phyloP scores from a whole-genome alignment of 2,113 vertebrate genomes.

The Petroica traversi region DNA sequence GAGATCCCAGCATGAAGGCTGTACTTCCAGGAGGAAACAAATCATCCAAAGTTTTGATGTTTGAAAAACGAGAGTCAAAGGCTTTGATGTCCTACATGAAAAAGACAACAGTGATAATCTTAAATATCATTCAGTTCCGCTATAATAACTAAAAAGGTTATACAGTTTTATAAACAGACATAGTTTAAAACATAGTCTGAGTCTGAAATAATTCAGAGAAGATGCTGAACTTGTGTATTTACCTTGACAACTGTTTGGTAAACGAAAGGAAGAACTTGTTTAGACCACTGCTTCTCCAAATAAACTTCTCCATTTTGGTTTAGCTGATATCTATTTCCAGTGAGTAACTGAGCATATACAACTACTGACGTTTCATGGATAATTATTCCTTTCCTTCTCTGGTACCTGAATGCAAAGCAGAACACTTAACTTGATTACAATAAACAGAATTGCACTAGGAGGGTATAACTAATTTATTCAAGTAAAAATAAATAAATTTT shows the following conservation, averaged over 20 bases:
- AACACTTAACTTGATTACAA: background rate
- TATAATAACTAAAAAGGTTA: background rate
- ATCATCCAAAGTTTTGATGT: slow-evolving; percentile 88
- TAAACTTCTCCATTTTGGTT: slow-evolving; percentile 86
- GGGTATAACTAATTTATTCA: background rate
- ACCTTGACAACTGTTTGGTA: slow-evolving; percentile 93
- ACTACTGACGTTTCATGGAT: slow-evolving; percentile 86
- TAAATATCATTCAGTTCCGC: background rate
- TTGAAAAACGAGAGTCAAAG: slow-evolving; percentile 84
- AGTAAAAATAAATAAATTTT: background rate
- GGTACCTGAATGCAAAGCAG: slow-evolving; percentile 75
- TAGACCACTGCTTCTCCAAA: slow-evolving; percentile 97
- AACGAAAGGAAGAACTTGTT: slow-evolving; percentile 90
- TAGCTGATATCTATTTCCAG: slow-evolving; percentile 88
- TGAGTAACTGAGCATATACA: slow-evolving; percentile 88
- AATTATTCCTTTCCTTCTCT: slow-evolving; percentile 91
- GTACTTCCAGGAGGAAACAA: slow-evolving; percentile 85
- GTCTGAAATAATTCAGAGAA: background rate
- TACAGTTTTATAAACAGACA: background rate
- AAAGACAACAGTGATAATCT: background rate
- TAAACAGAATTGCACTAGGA: background rate
- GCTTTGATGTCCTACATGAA: slow-evolving; percentile 86
- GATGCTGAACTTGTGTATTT: background rate
- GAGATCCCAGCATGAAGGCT: slow-evolving; percentile 94
- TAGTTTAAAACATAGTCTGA: background rate